These are phyloP conservation scores for Catharus bicknelli DNA, from an alignment of 2,113 vertebrate genomes.

Conservation along the genomic window DNA sequence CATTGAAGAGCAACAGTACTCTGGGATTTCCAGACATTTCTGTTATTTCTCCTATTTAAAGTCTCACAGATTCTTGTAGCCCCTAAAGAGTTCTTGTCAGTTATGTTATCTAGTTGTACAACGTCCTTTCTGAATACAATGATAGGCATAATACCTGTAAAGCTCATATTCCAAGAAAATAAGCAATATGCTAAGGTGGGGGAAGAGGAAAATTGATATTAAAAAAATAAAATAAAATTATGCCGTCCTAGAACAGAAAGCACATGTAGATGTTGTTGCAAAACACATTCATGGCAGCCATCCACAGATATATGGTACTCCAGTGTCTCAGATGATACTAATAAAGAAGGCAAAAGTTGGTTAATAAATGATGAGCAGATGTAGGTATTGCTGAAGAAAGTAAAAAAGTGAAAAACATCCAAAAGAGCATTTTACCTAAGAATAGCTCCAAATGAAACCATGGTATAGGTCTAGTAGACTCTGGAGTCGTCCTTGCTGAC, in stretches of 20 bases:
- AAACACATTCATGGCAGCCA: conserved; percentile 19
- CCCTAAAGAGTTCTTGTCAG: background rate
- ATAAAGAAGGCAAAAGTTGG: background rate
- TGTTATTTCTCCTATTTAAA: background rate
- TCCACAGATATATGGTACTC: background rate
- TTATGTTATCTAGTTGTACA: background rate
- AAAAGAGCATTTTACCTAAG: background rate
- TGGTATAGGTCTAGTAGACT: background rate
- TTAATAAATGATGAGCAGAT: conserved; percentile 41
- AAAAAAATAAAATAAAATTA: background rate
- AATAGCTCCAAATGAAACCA: background rate
- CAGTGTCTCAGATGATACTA: background rate
- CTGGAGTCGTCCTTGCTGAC: background rate
- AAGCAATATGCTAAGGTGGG: background rate
- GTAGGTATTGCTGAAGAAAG: background rate
- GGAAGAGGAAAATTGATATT: background rate
- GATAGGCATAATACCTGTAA: background rate
- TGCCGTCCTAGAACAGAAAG: background rate
- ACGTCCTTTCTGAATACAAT: background rate
- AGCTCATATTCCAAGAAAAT: background rate
- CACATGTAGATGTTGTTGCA: background rate
- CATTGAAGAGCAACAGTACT: background rate
- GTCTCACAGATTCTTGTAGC: background rate
- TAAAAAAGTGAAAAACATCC: background rate
- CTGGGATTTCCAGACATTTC: background rate